Base-by-base conservation (phyloP, 2,797 vertebrate species). In the Typhlichthys eigenmanni region DNA sequence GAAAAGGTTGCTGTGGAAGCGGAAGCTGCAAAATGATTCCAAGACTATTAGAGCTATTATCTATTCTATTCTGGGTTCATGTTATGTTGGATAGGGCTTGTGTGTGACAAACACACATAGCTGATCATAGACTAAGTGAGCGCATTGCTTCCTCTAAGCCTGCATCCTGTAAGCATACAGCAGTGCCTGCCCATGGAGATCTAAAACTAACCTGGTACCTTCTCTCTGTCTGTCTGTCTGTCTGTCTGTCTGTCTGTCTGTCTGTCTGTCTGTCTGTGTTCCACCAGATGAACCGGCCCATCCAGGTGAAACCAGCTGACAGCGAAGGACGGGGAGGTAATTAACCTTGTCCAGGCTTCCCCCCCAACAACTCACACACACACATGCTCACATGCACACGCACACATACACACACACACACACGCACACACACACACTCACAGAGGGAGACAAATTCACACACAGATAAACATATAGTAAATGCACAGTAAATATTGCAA, bases 281-380 rank as follows among this genome's bases (percentile, higher is more conserved):
- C 62, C 90, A 92, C 48, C 92, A 99, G 97, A 99, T 99, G 97
- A 98, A 98, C 91, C 94, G 97, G 85, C 97, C 97, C 13, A 99
- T 99, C 95, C 97, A 99, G 92, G 97, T 99, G 94, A 99, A 99
- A 87, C 97, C 97, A 82, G 97, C 97, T 79, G 97, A 99, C 95
- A 98, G 97, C 85, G 97, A 99, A 93, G 98, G 97, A 93, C 95
- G 97, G 94, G 97, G 97, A 99, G 97, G 97, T 99, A 97, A 95
- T 95, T 93, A 92, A 90, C 91, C 88, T 89, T 91, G 83, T 86
- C 63, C 75, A 74, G 74, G 79, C 88, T 81, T 85, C 75, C 53
- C 51, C 68, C 76, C 75, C 71, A 74, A 68, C 66, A 65, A 32
- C 69, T 60, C 63, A 77, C 78, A 76, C 71, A 64, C 45, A 75